Conservation (phyloP, 1,140 invertebrate species). For the Armadillidium nasatum region DNA sequence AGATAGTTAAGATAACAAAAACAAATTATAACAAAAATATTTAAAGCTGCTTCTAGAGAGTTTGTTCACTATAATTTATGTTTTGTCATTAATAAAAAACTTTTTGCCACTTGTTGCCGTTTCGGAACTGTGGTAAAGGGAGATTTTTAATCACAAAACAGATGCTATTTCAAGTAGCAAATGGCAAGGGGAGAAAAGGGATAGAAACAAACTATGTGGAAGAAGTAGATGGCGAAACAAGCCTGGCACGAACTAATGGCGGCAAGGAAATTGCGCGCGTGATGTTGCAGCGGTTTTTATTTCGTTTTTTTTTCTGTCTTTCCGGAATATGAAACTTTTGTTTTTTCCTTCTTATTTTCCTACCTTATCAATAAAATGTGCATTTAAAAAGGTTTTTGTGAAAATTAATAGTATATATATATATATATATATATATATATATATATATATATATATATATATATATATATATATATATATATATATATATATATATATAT, state of each 20-base stretch:
- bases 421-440: too few species aligned
- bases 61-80: not conserved
- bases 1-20: not conserved
- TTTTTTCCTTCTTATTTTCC: too few species aligned
- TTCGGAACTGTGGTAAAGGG: not conserved
- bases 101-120: constrained; percentile 6
- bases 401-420: too few species aligned
- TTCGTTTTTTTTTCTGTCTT: not conserved
- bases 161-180: not conserved
- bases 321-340: not conserved
- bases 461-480: too few species aligned
- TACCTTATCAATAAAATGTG: too few species aligned
- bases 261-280: constrained; percentile 1
- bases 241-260: constrained; percentile 5
- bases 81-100: constrained; percentile 3
- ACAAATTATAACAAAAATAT: not conserved
- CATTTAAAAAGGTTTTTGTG: too few species aligned
- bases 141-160: constrained; percentile 7
- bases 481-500: too few species aligned
- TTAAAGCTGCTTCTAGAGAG: not conserved
- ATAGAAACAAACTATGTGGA: not conserved
- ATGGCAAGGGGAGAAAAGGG: too few species aligned
- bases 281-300: not conserved
- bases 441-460: too few species aligned
- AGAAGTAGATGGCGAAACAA: constrained; percentile 2